phyloP scores from a whole-genome alignment of 2,888 invertebrate genomes.

The Cheilosia scutellata region DNA sequence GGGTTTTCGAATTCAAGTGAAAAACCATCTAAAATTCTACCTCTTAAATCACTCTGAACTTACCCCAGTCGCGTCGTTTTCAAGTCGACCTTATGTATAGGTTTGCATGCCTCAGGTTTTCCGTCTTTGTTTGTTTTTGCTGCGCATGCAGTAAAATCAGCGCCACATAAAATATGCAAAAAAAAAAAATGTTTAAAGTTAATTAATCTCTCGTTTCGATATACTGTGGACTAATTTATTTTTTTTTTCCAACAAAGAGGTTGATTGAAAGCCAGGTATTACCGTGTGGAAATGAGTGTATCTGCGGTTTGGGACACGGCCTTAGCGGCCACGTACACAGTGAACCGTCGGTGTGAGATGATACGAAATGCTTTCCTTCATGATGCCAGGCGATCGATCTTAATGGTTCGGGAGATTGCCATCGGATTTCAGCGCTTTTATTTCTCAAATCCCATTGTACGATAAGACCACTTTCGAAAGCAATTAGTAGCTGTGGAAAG shows the following conservation, averaged over 20 bases:
- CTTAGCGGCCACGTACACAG: conserved; percentile 96
- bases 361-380: conserved; percentile 99
- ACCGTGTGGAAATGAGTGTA: conserved; percentile 96
- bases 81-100: conserved; percentile 98
- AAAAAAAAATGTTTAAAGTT: conserved; percentile 61
- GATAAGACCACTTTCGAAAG: conserved; percentile 96
- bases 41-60: conserved; percentile 78
- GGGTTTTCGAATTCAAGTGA: too few species aligned
- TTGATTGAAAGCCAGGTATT: conserved; percentile 80
- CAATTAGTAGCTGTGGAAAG: conserved; percentile 93
- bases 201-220: conserved; percentile 53
- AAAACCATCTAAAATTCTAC: not conserved
- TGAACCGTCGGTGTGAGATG: conserved; percentile 97
- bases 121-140: conserved; percentile 97
- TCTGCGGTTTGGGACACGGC: conserved; percentile 90
- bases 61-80: conserved; percentile 94
- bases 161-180: conserved; percentile 28
- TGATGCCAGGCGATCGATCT: conserved; percentile 98
- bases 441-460: conserved; percentile 98
- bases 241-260: not conserved
- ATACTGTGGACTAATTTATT: not conserved
- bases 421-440: conserved; percentile 94
- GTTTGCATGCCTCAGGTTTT: conserved; percentile 96
- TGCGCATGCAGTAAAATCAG: conserved; percentile 84
- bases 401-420: conserved; percentile 90